These are phyloP conservation scores for Crepidodera aurea DNA, from an alignment of 2,888 invertebrate species.

Conservation along the genomic window DNA sequence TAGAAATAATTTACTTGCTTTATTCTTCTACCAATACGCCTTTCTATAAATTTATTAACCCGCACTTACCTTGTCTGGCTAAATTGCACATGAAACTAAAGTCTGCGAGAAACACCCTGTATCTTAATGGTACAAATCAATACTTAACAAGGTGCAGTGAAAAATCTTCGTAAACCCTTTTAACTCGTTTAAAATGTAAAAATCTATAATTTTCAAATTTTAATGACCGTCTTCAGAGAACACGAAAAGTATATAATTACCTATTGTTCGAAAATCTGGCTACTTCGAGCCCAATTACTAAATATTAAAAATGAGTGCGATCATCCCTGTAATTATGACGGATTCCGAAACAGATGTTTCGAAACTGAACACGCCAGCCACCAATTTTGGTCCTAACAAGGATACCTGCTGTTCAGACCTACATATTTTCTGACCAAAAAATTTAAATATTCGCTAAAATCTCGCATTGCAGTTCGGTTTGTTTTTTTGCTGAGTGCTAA, in stretches of 20 bases:
- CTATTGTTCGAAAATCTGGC: conserved; percentile 4
- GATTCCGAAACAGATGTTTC: conserved; percentile 28
- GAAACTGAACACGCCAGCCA: neutral
- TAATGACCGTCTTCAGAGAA: neutral
- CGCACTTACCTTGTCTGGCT: too few species aligned
- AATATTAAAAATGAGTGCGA: conserved; percentile 17
- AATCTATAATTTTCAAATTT: conserved; percentile 4
- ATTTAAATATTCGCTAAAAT: too few species aligned
- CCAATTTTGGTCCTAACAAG: conserved; percentile 8
- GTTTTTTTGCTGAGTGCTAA: too few species aligned
- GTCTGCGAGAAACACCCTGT: neutral
- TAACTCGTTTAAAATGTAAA: conserved; percentile 1
- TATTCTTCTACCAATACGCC: too few species aligned
- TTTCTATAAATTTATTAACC: too few species aligned
- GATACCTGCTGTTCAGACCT: neutral
- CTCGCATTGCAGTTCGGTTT: too few species aligned
- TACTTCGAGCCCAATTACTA: conserved; percentile 4
- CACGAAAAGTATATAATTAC: conserved; percentile 1
- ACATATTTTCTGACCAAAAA: neutral
- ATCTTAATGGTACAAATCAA: conserved; percentile 1
- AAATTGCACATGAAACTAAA: too few species aligned
- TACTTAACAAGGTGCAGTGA: conserved; percentile 3
- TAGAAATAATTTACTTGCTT: too few species aligned
- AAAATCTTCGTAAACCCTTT: neutral
- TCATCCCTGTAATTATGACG: conserved; percentile 23